These are phyloP conservation scores for Mechanitis mazaeus DNA, from an alignment of 2,888 invertebrate species.

Conservation along the genomic window DNA sequence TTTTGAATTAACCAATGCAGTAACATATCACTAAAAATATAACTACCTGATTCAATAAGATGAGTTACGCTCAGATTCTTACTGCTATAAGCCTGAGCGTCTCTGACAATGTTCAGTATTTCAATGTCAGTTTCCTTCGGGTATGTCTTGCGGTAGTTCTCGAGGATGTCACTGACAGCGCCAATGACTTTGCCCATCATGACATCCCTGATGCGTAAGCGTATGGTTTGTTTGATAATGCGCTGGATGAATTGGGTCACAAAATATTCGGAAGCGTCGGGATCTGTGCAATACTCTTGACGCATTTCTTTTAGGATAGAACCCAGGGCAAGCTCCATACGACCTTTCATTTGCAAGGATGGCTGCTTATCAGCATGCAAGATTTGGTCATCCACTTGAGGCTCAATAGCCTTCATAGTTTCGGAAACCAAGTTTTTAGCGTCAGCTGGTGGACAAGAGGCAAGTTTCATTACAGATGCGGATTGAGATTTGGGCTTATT, in stretches of 20 bases:
- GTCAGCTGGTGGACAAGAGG: slow-evolving; percentile 26
- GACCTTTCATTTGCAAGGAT: slow-evolving; percentile 45
- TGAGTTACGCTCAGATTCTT: slow-evolving; percentile 24
- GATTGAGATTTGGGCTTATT: slow-evolving; percentile 29
- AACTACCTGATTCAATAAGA: slow-evolving; percentile 40
- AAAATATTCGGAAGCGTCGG: slow-evolving; percentile 27
- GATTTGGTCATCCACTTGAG: slow-evolving; percentile 25
- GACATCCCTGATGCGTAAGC: slow-evolving; percentile 48
- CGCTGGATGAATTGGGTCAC: slow-evolving; percentile 32
- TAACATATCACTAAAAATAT: slow-evolving; percentile 9
- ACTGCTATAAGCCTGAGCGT: slow-evolving; percentile 25
- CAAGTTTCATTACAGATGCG: slow-evolving; percentile 34
- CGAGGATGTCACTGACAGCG: slow-evolving; percentile 35
- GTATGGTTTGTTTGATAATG: slow-evolving; percentile 49
- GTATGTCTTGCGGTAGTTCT: slow-evolving; percentile 45
- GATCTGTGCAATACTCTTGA: slow-evolving; percentile 23
- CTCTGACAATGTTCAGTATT: slow-evolving; percentile 41
- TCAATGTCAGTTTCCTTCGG: slow-evolving; percentile 45
- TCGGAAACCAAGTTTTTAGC: slow-evolving; percentile 22
- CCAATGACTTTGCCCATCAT: slow-evolving; percentile 52
- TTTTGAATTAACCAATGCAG: slow-evolving; percentile 2
- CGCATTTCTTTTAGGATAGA: slow-evolving; percentile 50
- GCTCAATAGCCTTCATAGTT: slow-evolving; percentile 9
- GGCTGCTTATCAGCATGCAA: slow-evolving; percentile 42
- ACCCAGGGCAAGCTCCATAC: slow-evolving; percentile 60